Evolutionary conservation across 2,888 invertebrate species (phyloP).

Genomic region (Quadroppia sp.): DNA sequence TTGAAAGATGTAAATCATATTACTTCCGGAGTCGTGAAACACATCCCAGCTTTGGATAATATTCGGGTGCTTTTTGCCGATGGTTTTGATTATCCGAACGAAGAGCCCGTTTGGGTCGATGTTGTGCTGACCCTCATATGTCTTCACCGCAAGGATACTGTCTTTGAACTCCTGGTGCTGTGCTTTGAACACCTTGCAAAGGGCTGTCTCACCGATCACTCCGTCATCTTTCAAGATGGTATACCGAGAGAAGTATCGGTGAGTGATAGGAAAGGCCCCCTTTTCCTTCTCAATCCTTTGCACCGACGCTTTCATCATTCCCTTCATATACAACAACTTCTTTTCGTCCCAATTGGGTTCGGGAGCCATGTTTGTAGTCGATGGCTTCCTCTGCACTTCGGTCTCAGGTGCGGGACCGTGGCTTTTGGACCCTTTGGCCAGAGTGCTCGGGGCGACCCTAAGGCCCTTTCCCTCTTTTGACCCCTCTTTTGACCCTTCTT

Average conservation of each 20-base stretch:
- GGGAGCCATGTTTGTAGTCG: neutral
- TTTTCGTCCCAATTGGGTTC: slow-evolving; percentile 4
- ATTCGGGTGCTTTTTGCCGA: slow-evolving; percentile 38
- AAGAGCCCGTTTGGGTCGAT: slow-evolving; percentile 18
- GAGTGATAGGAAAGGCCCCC: neutral
- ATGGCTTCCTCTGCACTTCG: neutral
- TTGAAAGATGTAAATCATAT: slow-evolving; percentile 29
- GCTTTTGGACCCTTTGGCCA: neutral
- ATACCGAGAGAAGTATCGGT: neutral
- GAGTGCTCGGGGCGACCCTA: neutral
- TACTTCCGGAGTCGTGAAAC: slow-evolving; percentile 14
- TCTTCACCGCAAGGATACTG: neutral
- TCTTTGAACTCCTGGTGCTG: slow-evolving; percentile 25
- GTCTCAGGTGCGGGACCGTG: too few relatives aligned
- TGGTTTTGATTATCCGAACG: slow-evolving; percentile 4
- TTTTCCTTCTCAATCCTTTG: neutral
- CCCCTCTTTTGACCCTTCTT: too few relatives aligned
- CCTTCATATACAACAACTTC: slow-evolving; percentile 9
- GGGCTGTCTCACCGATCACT: neutral
- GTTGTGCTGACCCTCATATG: neutral
- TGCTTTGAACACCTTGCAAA: slow-evolving; percentile 9
- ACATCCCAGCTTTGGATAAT: slow-evolving; percentile 36
- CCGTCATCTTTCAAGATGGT: neutral
- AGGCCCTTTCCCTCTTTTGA: neutral
- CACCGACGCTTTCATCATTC: slow-evolving; percentile 1